Conservation (phyloP, 1,140 invertebrate genomes). For the Drosophila takahashii region DNA sequence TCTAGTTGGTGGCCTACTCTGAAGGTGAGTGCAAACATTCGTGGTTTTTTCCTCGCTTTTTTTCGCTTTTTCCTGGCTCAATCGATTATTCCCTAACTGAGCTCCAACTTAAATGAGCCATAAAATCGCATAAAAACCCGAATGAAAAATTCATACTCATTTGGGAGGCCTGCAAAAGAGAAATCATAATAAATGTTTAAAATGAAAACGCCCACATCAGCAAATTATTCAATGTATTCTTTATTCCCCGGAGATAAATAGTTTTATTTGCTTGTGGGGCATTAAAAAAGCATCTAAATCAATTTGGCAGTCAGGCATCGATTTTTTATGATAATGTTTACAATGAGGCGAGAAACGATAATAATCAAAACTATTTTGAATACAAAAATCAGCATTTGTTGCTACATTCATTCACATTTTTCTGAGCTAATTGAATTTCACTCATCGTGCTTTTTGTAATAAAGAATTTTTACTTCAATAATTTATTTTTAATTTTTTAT, state of each 20-base stretch:
- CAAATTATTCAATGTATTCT: slow-evolving; percentile 43
- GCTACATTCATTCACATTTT: not conserved
- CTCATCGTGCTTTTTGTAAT: not conserved
- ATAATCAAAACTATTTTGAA: slow-evolving; percentile 19
- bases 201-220: slow-evolving; percentile 50
- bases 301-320: slow-evolving; percentile 16
- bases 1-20: slow-evolving; percentile 68
- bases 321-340: slow-evolving; percentile 24
- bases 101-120: slow-evolving; percentile 36
- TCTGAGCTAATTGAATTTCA: not conserved
- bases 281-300: slow-evolving; percentile 12
- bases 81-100: slow-evolving; percentile 40
- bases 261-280: not conserved
- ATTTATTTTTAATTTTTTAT: too few relatives aligned
- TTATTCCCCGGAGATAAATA: slow-evolving; percentile 4
- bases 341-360: slow-evolving; percentile 20
- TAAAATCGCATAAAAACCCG: slow-evolving; percentile 39
- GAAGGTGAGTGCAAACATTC: slow-evolving; percentile 63
- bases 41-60: not conserved
- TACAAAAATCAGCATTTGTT: slow-evolving; percentile 4
- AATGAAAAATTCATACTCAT: slow-evolving; percentile 22
- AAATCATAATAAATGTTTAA: slow-evolving; percentile 59
- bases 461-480: too few relatives aligned
- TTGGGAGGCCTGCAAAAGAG: slow-evolving; percentile 28
- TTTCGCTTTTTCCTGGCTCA: slow-evolving; percentile 3